Conservation (phyloP, 2,888 invertebrate genomes). For the Oithona nana region DNA sequence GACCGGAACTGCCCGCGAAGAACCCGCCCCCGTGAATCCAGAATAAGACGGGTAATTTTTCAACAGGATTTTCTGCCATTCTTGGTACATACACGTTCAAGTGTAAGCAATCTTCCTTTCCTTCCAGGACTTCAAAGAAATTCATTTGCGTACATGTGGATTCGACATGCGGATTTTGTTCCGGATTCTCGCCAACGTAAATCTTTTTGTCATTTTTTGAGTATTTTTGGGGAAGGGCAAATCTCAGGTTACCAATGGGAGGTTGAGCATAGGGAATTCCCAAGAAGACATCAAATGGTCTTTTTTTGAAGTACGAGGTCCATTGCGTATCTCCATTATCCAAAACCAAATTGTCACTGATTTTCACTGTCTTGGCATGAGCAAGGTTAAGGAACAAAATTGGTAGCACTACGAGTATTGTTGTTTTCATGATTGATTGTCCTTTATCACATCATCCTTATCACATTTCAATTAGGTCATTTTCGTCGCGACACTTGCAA, state of each 20-base stretch:
- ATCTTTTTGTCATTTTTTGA: background rate
- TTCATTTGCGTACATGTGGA: background rate
- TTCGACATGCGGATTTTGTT: background rate
- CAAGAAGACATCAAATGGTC: background rate
- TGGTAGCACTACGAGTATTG: no score
- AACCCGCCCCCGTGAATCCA: conserved; percentile 23
- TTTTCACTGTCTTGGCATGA: no score
- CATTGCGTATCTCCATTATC: background rate
- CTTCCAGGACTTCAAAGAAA: background rate
- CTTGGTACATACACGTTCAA: conserved; percentile 18
- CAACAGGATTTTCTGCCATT: background rate
- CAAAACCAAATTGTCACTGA: background rate
- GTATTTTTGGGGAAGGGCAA: background rate
- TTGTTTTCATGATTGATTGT: no score
- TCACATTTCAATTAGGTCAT: no score
- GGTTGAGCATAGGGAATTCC: background rate
- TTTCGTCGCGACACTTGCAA: no score
- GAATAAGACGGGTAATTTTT: conserved; percentile 19
- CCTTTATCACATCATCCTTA: no score
- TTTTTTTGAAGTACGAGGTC: background rate
- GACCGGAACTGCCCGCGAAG: conserved; percentile 19
- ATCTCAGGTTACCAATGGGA: background rate
- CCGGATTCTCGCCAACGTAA: background rate
- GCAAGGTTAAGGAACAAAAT: no score
- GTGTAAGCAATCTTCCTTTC: conserved; percentile 19